A percentile compares a stretch with the other conserved stretches of the same genome.
phyloP scores from a whole-genome alignment of 37 sponge, comb jelly and placozoan species.

The Ianthella basta region DNA sequence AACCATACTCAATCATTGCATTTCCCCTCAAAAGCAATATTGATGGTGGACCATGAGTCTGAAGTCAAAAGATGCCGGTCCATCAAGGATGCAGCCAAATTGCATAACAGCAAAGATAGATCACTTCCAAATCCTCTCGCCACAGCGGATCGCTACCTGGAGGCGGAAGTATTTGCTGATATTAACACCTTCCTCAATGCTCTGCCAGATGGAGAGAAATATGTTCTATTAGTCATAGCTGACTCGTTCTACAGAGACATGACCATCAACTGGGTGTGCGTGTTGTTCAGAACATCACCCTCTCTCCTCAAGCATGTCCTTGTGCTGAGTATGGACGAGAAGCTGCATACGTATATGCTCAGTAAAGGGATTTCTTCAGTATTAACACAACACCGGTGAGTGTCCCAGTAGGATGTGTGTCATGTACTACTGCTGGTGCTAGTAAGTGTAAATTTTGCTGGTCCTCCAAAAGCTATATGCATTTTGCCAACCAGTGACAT shows the following conservation, averaged over 20 bases:
- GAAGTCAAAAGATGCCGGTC: no score
- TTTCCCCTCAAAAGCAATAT: no score
- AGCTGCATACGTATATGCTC: no score
- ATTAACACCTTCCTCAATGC: background rate
- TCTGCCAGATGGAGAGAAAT: background rate
- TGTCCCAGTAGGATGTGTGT: no score
- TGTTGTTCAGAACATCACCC: background rate
- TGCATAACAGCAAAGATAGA: background rate
- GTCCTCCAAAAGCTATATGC: no score
- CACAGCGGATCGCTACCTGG: background rate
- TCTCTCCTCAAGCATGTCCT: background rate
- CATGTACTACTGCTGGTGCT: no score
- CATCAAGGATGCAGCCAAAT: background rate
- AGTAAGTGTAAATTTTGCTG: no score
- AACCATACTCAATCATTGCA: no score
- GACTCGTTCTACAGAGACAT: background rate
- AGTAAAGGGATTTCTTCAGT: no score
- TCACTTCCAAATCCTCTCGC: conserved; percentile 14
- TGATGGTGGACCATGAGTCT: no score
- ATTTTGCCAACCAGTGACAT: no score
- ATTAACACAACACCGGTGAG: no score
- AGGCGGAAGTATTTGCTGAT: background rate
- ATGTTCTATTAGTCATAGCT: background rate
- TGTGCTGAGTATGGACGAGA: conserved; percentile 16
- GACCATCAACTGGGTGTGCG: conserved; percentile 30